These are phyloP conservation scores for Lottia gigantea DNA, from an alignment of 2,888 invertebrate species.

Conservation along the genomic window DNA sequence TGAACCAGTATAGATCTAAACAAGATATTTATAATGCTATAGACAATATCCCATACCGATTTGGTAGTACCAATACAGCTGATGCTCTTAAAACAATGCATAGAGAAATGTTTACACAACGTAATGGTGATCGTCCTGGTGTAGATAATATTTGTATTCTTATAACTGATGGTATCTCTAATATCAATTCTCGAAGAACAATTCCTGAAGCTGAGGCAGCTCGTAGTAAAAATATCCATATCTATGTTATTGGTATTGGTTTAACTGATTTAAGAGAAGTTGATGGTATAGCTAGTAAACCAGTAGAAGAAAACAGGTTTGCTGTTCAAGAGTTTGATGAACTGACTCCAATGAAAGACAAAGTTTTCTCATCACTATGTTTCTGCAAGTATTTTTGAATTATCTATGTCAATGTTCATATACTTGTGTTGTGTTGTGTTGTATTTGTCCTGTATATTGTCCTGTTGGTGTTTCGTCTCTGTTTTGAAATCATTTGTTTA, in stretches of 20 bases:
- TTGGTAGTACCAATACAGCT: slow-evolving; percentile 53
- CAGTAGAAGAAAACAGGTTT: slow-evolving; percentile 35
- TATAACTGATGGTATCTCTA: slow-evolving; percentile 56
- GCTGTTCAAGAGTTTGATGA: slow-evolving; percentile 36
- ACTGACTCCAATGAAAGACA: slow-evolving; percentile 27
- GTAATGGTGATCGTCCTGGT: slow-evolving; percentile 46
- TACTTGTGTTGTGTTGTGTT: too few species aligned
- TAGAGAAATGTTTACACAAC: slow-evolving; percentile 39
- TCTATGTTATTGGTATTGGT: slow-evolving; percentile 46
- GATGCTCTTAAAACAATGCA: slow-evolving; percentile 44
- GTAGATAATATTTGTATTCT: slow-evolving; percentile 46
- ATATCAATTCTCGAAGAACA: slow-evolving; percentile 48
- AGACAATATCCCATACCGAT: slow-evolving; percentile 34
- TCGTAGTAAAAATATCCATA: slow-evolving; percentile 33
- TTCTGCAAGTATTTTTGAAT: slow-evolving; percentile 28
- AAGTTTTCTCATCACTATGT: slow-evolving; percentile 30
- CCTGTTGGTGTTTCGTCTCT: too few species aligned
- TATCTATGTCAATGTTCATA: not conserved
- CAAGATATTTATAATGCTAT: slow-evolving; percentile 37
- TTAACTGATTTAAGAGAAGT: slow-evolving; percentile 40
- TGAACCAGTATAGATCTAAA: slow-evolving; percentile 35
- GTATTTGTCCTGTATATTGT: too few species aligned
- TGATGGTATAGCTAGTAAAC: slow-evolving; percentile 40
- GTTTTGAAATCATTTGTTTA: too few species aligned
- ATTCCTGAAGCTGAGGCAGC: slow-evolving; percentile 45